These are phyloP conservation scores for Bombylius major DNA, from an alignment of 2,888 invertebrate genomes.

Conservation along the genomic window DNA sequence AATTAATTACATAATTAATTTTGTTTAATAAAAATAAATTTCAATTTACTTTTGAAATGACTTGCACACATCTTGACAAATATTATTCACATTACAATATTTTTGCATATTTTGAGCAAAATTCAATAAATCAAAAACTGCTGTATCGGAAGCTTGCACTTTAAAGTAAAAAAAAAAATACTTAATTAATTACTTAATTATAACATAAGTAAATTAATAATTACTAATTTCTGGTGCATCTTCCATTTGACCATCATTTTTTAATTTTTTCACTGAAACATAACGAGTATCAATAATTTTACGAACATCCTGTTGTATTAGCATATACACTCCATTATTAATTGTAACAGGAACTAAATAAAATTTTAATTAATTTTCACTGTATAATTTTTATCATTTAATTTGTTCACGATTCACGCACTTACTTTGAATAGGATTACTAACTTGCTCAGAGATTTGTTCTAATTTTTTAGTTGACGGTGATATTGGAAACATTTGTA, in stretches of 20 bases:
- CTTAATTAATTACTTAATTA: too few relatives aligned
- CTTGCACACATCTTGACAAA: too few relatives aligned
- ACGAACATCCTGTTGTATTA: not conserved
- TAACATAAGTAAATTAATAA: not conserved
- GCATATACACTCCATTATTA: not conserved
- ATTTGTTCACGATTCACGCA: not conserved
- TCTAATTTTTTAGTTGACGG: not conserved
- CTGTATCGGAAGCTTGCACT: not conserved
- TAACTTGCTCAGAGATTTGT: not conserved
- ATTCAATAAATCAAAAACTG: not conserved
- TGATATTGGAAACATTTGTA: not conserved
- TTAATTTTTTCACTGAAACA: not conserved
- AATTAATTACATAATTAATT: too few relatives aligned
- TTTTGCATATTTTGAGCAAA: not conserved
- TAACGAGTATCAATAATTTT: not conserved
- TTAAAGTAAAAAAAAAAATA: not conserved
- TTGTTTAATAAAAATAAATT: too few relatives aligned
- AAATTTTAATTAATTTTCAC: not conserved
- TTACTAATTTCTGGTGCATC: not conserved
- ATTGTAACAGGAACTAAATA: not conserved
- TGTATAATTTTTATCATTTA: not conserved
- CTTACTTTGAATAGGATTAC: not conserved
- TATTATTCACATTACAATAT: too few relatives aligned
- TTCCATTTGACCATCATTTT: not conserved
- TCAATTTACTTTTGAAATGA: too few relatives aligned